Evolutionary conservation across 2,797 vertebrate genomes (phyloP), one percentile per base, ranked within the genome.

Genomic region (Channallabes apus): DNA sequence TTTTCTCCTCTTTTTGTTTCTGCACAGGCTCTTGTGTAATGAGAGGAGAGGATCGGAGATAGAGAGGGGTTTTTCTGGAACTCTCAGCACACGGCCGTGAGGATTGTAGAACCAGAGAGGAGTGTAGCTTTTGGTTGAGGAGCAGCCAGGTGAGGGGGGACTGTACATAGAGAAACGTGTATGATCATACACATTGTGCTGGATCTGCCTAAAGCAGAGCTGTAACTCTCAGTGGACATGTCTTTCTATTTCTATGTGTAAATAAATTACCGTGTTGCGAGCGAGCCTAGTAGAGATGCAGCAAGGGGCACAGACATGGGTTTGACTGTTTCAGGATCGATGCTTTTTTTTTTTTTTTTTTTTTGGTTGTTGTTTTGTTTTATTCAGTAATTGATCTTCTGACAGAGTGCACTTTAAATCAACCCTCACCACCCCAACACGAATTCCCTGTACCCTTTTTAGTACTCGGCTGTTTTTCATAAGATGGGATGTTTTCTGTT

Each of bases 351-450:
- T 80, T 72, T 82, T 82, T 86, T 65, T 77, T 17, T 62, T 17
- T 62, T 3, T 12, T 3, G 35, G 35, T 3, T 4, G 15, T 84
- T 35, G 65, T 84, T 82, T 27, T 67, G 6, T 65, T 38, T 2
- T 20, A 20, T 27, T 24, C 86, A 84, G 88, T 85, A 84, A 84
- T 91, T 90, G 59, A 88, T 91, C 91, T 91, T 93, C 88, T 90
- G 91, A 92, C 89, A 91, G 94, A 94, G 92, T 85, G 93, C 93
- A 94, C 94, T 95, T 95, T 95, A 95, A 88, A 85, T 87, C 91
- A 83, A 58, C 86, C 88, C 88, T 84, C 62, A 73, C 67, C 80
- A 11, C 80, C 84, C 83, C 29, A 29, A 80, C 86, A 85, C 83
- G 80, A 85, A 86, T 18, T 82, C 27, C 71, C 75, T 65, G 58